A percentile compares a stretch with the other conserved stretches of the same genome.
Conservation (phyloP, 2,113 vertebrate genomes). For the Mohoua ochrocephala region DNA sequence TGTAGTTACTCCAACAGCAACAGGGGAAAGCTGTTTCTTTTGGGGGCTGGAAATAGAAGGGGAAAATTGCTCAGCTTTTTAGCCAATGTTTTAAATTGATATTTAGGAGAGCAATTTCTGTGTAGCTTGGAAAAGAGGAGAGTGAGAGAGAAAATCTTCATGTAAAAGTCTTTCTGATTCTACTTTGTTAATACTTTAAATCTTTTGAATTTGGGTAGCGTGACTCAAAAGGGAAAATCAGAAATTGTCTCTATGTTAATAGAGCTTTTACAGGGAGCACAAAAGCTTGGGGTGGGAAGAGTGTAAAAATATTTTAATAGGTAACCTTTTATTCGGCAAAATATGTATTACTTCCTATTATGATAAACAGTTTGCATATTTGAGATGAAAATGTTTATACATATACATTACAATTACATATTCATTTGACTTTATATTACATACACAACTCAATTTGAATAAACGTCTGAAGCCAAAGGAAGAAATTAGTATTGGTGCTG, state of each 20-base stretch:
- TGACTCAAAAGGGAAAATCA: conserved; percentile 24
- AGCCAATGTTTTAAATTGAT: conserved; percentile 13
- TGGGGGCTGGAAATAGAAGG: background rate
- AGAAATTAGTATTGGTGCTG: conserved; percentile 64
- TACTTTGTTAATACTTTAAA: conserved; percentile 52
- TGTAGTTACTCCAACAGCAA: background rate
- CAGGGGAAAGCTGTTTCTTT: conserved; percentile 18
- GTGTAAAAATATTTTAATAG: conserved; percentile 65
- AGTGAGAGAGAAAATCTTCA: background rate
- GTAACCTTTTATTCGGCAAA: conserved; percentile 71
- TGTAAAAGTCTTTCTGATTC: background rate
- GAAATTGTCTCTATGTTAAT: conserved; percentile 54
- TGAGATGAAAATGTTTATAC: conserved; percentile 70
- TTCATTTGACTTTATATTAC: conserved; percentile 72
- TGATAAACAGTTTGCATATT: conserved; percentile 72
- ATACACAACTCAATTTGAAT: conserved; percentile 73
- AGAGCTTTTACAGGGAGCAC: conserved; percentile 45
- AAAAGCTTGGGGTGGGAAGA: conserved; percentile 45
- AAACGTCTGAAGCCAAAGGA: conserved; percentile 68
- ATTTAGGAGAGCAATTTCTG: conserved; percentile 10
- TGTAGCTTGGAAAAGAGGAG: background rate
- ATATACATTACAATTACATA: conserved; percentile 74
- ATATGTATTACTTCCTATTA: conserved; percentile 72
- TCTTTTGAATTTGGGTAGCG: conserved; percentile 8
- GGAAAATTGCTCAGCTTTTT: conserved; percentile 24